A percentile compares a stretch with the other conserved stretches of the same genome.
Conservation (phyloP, 2,797 vertebrate species). For the Amazona ochrocephala region DNA sequence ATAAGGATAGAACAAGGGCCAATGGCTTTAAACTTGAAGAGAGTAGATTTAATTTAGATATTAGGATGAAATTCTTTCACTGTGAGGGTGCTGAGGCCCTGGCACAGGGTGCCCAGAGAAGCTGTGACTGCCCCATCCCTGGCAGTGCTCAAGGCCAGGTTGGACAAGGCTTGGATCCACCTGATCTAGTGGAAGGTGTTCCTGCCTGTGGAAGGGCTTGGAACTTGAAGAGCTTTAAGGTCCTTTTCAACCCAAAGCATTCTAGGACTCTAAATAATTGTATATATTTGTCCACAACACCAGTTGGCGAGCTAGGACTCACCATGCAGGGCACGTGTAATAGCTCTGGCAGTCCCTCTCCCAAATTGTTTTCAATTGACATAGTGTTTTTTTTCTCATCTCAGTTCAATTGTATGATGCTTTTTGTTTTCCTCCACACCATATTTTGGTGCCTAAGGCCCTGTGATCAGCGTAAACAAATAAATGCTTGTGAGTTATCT, state of each 20-base stretch:
- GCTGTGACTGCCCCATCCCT: background rate
- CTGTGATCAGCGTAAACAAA: background rate
- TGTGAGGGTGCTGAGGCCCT: background rate
- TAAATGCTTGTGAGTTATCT: background rate
- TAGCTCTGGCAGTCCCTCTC: background rate
- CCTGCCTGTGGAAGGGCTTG: background rate
- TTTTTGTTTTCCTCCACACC: background rate
- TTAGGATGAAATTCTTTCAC: background rate
- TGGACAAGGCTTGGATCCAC: background rate
- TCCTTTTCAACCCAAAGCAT: background rate
- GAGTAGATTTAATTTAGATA: background rate
- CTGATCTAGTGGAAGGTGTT: background rate
- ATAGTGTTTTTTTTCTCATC: background rate
- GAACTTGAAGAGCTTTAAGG: background rate
- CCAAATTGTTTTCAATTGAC: background rate
- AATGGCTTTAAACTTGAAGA: background rate
- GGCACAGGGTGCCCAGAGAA: background rate
- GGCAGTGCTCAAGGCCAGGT: background rate
- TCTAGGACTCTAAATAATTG: background rate
- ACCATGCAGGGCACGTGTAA: accelerated
- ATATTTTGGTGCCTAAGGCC: background rate
- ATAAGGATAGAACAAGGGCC: background rate
- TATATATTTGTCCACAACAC: background rate
- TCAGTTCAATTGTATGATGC: background rate
- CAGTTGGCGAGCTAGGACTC: background rate